Conservation (phyloP, 2,113 vertebrate species). For the Tychaedon coryphoeus region DNA sequence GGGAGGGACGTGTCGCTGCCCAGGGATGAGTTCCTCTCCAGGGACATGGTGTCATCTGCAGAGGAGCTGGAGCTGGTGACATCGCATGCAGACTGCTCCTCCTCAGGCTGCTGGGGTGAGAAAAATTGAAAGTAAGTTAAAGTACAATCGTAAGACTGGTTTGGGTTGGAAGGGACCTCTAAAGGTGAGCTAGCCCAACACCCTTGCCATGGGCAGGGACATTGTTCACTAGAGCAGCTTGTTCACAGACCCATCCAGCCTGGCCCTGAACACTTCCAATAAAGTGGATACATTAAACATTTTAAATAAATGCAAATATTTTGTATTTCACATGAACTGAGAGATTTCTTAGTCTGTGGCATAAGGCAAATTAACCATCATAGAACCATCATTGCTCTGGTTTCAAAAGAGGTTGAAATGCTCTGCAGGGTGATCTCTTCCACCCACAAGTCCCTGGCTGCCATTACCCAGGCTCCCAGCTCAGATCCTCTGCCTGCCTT, state of each 20-base stretch:
- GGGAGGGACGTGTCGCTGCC: conserved; percentile 75
- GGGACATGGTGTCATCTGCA: conserved; percentile 84
- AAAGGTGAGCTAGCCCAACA: background rate
- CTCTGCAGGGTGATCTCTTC: background rate
- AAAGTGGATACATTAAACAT: background rate
- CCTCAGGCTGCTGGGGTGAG: conserved; percentile 59
- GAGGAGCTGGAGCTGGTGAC: conserved; percentile 87
- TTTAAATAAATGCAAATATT: background rate
- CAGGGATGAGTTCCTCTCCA: conserved; percentile 84
- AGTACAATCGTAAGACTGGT: background rate
- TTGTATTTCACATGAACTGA: background rate
- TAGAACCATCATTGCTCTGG: background rate
- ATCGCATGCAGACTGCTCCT: conserved; percentile 74
- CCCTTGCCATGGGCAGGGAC: background rate
- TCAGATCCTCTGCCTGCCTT: background rate
- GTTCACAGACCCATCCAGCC: background rate
- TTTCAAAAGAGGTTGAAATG: background rate
- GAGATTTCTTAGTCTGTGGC: background rate
- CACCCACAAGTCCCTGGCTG: background rate
- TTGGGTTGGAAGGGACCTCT: background rate
- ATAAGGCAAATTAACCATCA: background rate
- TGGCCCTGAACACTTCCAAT: background rate
- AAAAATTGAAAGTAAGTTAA: background rate
- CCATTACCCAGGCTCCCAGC: background rate
- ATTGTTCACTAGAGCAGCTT: fast-evolving